phyloP scores from a whole-genome alignment of 2,113 vertebrate genomes.

The Myotis yumanensis region DNA sequence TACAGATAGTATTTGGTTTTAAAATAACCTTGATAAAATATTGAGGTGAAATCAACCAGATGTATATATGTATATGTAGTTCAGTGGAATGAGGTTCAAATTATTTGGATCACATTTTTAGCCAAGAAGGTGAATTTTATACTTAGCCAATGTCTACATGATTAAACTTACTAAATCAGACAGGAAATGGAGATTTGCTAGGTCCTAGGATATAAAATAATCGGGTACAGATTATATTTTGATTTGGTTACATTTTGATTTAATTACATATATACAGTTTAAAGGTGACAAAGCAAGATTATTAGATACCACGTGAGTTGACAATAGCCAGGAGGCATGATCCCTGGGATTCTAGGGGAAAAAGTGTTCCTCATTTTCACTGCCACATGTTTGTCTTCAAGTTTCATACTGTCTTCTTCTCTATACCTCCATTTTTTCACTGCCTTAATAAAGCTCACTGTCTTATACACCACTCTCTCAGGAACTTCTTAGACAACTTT shows the following conservation, averaged over 20 bases:
- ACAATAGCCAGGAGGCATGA: neutral
- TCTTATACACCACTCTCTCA: neutral
- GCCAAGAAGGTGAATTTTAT: slow-evolving; percentile 6
- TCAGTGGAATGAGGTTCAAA: neutral
- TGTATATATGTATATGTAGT: neutral
- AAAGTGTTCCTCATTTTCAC: neutral
- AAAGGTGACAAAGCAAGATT: neutral
- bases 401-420: neutral
- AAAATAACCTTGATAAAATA: slow-evolving; percentile 24
- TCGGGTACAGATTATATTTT: neutral
- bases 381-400: neutral
- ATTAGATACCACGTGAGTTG: neutral
- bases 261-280: neutral
- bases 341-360: neutral
- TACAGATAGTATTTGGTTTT: neutral
- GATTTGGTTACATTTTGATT: neutral
- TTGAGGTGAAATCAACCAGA: neutral
- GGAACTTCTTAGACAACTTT: neutral
- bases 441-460: neutral
- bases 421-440: neutral
- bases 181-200: neutral
- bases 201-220: neutral
- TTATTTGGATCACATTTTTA: neutral
- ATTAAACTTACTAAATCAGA: neutral
- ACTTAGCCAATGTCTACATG: neutral